Base-by-base conservation (phyloP, 1,140 invertebrate species). In the Cyphomyrmex costatus region DNA sequence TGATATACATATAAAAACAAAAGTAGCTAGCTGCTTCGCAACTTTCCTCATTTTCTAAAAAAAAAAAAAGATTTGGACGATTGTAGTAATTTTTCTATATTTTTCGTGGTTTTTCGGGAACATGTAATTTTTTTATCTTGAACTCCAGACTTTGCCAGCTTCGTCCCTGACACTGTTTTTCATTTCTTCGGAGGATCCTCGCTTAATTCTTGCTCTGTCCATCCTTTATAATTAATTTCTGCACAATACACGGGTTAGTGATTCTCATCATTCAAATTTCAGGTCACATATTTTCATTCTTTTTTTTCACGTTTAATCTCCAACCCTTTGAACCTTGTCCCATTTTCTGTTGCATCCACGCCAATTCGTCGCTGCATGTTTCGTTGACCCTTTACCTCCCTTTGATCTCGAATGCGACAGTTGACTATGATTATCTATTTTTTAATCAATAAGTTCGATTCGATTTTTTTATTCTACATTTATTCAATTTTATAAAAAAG, bases 261-360 rank as follows among this genome's bases (percentile, higher is more conserved):
- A 16, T 70, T 80, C 33, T 56, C 51, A 80, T 80, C 65, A 70
- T 80, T 80, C 63, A 70, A 70, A 80, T 80, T 80, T 80, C 65
- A 56, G 78, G 63, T 70, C 65, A 42, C 21, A n/a, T 80, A 30
- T 80, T 80, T 80, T 56, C 14, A 0, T 27, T 19, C 14, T 30
- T 53, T 68, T 68, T 56, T 53, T 36, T 33, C 63, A 36, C 51
- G 46, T 70, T 60, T 70, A 80, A 80, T 80, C 78, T 70, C 33
- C 78, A 56, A 56, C 21, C 46, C 78, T 80, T 80, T 80, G 78
- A 80, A 56, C 21, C n/a, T 36, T 42, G 63, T 24, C n/a, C 63
- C 49, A 70, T 33, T 80, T 77, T 70, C 30, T 21, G n/a, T 19
- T 21, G 76, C 42, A 46, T 3, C 46, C 61, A 53, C 61, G 76